Evolutionary conservation across 35 echinoderm and acorn worm species (phyloP), one percentile per base, ranked within the genome.

Genomic region (Ptychodera flava): DNA sequence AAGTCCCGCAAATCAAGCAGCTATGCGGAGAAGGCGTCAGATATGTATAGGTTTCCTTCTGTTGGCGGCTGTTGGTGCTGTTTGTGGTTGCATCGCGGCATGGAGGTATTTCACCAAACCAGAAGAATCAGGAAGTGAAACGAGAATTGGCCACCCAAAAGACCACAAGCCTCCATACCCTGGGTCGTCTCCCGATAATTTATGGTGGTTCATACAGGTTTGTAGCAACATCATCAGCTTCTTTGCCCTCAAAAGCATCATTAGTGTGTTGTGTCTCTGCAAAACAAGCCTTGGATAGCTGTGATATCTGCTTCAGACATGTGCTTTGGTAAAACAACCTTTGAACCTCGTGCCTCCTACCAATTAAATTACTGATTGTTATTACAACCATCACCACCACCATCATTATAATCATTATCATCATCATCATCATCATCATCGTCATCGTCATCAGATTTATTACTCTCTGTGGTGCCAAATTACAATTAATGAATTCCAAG

Each of bases 181-280:
- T 78, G 96, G 93, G 15, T 53, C 28, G 33, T 86, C 80, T 0
- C 28, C 76, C 34, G 96, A 99, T 0, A 99, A 99, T 76, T 52
- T 99, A 31, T 99, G 88, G 90, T 99, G 96, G 96, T 94, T 99
- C 84, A 85, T 99, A 34, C 96, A 99, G 76, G 96, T 99, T 52
- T 88, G 92, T 90, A 38, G 77, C 6, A 35, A 77, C 78, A 75
- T 77, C 1, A 30, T n/a, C n/a, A n/a, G n/a, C n/a, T n/a, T n/a
- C n/a, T n/a, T n/a, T n/a, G n/a, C 22, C 77, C 31, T 0, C 34
- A 79, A 12, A 28, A 86, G 28, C 0, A 12, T 80, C 10, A 12
- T 31, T 31, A 14, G 22, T 75, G 37, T 1, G 0, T 27, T 29
- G 22, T 79, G 28, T 32, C n/a, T n/a, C n/a, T n/a, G n/a, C n/a